Percentiles rank a stretch among this genome's conserved stretches.
Evolutionary conservation across 2,113 vertebrate genomes (phyloP).

Genomic region (Egretta garzetta): DNA sequence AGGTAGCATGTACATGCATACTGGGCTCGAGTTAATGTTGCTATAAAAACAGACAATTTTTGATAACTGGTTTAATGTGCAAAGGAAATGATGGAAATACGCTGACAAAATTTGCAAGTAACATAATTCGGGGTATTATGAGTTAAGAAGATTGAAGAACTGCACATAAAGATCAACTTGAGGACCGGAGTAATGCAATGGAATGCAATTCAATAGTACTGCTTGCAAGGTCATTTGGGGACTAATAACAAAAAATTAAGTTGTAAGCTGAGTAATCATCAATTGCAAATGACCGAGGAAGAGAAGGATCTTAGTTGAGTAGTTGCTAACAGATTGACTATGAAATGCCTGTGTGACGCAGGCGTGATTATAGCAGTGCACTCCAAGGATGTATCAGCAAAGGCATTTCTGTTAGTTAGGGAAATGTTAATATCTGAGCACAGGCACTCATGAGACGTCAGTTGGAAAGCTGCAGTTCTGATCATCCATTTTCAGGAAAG

Average conservation of each 20-base stretch:
- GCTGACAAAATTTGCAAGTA: slow-evolving; percentile 23
- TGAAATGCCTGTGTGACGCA: not conserved
- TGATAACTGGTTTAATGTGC: not conserved
- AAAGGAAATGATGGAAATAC: not conserved
- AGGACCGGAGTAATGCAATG: not conserved
- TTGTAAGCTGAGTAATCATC: slow-evolving; percentile 53
- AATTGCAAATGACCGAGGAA: slow-evolving; percentile 14
- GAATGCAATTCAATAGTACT: not conserved
- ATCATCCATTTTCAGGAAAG: slow-evolving; percentile 39
- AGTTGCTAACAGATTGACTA: not conserved
- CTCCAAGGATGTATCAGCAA: not conserved
- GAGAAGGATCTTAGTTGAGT: not conserved
- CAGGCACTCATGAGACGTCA: not conserved
- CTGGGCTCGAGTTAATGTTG: not conserved
- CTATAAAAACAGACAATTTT: slow-evolving; percentile 29
- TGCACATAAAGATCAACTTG: slow-evolving; percentile 9
- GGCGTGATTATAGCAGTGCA: not conserved
- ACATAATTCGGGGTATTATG: not conserved
- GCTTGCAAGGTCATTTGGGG: slow-evolving; percentile 32
- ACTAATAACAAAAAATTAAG: slow-evolving; percentile 50
- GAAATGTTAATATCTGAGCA: not conserved
- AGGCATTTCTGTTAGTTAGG: not conserved
- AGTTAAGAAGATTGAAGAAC: slow-evolving; percentile 21
- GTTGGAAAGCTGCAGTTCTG: slow-evolving; percentile 34
- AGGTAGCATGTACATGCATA: not conserved